Evolutionary conservation across 1,140 invertebrate genomes (phyloP).

Genomic region (Solenopsis fugax): DNA sequence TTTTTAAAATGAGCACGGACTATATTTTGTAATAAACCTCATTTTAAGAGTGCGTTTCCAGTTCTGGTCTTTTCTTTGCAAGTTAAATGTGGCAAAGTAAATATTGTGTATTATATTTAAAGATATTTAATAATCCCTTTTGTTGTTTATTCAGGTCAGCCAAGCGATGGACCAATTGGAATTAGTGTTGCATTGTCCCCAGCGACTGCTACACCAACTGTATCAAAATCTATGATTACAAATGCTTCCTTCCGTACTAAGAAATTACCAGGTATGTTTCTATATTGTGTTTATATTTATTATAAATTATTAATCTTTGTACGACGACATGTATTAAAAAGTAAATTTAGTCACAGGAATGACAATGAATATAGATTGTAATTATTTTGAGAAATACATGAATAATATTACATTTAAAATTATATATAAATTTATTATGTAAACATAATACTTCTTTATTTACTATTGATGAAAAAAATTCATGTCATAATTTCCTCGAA

Average conservation of each 20-base stretch:
- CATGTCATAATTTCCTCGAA: constrained; percentile 10
- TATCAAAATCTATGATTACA: constrained; percentile 98
- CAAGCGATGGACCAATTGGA: constrained; percentile 92
- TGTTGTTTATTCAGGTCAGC: constrained; percentile 88
- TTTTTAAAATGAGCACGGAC: too few relatives aligned
- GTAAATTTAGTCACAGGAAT: constrained; percentile 2
- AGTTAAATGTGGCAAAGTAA: not conserved
- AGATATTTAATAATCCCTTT: constrained; percentile 37
- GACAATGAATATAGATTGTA: constrained; percentile 29
- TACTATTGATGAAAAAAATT: constrained; percentile 12
- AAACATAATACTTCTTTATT: not conserved
- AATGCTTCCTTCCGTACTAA: constrained; percentile 98
- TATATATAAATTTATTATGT: constrained; percentile 30
- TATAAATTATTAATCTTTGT: constrained; percentile 55
- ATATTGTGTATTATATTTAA: not conserved
- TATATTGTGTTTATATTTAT: constrained; percentile 43
- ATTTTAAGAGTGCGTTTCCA: too few relatives aligned
- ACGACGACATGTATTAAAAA: constrained; percentile 19
- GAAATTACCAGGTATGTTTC: constrained; percentile 94
- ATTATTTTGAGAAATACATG: constrained; percentile 24
- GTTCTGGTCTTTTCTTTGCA: not conserved
- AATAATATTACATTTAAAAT: constrained; percentile 21
- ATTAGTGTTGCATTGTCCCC: constrained; percentile 93
- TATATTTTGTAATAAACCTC: too few relatives aligned
- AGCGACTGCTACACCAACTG: constrained; percentile 91